Conservation (phyloP, 2,113 vertebrate genomes). For the Daubentonia madagascariensis region DNA sequence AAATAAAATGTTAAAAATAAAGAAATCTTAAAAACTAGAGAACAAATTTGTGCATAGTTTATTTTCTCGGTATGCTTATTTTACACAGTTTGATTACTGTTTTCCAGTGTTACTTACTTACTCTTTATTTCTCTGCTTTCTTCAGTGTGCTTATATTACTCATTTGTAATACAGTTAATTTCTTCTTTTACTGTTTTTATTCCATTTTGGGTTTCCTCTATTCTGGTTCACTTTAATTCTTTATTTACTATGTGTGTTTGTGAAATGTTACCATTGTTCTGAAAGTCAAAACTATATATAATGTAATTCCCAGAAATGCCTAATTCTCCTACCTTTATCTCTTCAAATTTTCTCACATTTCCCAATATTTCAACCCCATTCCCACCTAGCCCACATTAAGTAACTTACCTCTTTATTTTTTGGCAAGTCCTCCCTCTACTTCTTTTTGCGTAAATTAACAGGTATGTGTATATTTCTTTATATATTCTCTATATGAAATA, state of each 20-base stretch:
- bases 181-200: neutral
- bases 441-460: neutral
- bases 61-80: neutral
- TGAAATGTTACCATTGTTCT: neutral
- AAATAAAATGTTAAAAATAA: neutral
- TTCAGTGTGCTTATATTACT: neutral
- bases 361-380: neutral
- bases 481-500: neutral
- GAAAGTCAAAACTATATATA: neutral
- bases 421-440: neutral
- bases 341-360: neutral
- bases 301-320: neutral
- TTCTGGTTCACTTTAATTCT: neutral
- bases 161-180: neutral
- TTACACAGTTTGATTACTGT: neutral
- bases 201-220: neutral
- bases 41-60: neutral
- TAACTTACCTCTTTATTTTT: neutral
- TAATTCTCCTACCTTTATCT: neutral
- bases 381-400: neutral
- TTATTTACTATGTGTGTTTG: neutral
- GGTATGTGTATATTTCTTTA: neutral
- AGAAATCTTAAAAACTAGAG: neutral
- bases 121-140: neutral
- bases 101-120: neutral